Evolutionary conservation across 1,140 invertebrate genomes (phyloP).

Genomic region (Heliconius nattereri): DNA sequence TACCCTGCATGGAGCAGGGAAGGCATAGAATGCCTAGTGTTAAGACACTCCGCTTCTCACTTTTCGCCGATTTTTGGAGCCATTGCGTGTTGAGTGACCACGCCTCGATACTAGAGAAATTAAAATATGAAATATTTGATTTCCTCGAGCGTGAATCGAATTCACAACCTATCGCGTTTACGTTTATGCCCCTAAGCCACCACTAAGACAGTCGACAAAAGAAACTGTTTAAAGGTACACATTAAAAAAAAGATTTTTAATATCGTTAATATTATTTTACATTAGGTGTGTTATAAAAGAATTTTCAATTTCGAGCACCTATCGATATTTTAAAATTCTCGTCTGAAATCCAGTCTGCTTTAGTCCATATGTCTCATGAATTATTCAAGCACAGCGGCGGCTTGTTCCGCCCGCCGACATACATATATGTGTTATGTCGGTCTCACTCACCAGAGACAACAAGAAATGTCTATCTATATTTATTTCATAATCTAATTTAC

Average conservation of each 20-base stretch:
- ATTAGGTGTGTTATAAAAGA: conserved; percentile 22
- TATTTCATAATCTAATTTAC: conserved; percentile 39
- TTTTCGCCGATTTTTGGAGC: no score
- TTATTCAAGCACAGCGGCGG: conserved; percentile 66
- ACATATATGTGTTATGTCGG: conserved; percentile 53
- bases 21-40: no score
- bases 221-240: no score
- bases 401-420: conserved; percentile 65
- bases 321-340: conserved; percentile 78
- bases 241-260: background rate
- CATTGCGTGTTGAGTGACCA: no score
- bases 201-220: no score
- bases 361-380: conserved; percentile 79
- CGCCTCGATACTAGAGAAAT: no score
- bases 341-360: conserved; percentile 77
- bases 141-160: no score
- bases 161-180: no score
- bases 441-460: conserved; percentile 43
- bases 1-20: no score
- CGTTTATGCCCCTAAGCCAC: no score
- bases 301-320: conserved; percentile 71
- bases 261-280: background rate
- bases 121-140: no score
- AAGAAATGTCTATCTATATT: conserved; percentile 40
- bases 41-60: no score